Percentiles rank a stretch among this genome's conserved stretches.
These are phyloP conservation scores for Meloe dianella DNA, from an alignment of 2,888 invertebrate species.

Conservation along the genomic window DNA sequence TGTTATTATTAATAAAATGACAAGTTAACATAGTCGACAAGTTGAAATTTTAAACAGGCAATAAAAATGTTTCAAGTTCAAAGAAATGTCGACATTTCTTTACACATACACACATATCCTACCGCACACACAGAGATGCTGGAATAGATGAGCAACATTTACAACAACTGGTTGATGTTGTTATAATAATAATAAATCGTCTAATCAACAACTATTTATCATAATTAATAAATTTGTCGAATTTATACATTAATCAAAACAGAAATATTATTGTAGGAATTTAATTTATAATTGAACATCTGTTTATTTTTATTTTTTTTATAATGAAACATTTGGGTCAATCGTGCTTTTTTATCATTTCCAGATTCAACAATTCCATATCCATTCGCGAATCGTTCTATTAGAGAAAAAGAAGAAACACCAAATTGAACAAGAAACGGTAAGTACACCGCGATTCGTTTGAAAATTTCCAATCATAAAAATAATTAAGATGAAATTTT, in stretches of 20 bases:
- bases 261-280: too few species aligned
- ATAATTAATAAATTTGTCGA: constrained; percentile 1
- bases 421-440: background rate
- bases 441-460: background rate
- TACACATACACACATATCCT: background rate
- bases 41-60: constrained; percentile 34
- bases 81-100: constrained; percentile 30
- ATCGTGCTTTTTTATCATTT: background rate
- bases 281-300: background rate
- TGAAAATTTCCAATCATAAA: background rate
- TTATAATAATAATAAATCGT: background rate
- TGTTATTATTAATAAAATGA: background rate
- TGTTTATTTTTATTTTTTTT: background rate
- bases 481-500: background rate
- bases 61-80: constrained; percentile 35
- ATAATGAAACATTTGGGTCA: background rate
- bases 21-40: constrained; percentile 26
- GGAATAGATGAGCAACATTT: background rate
- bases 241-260: background rate
- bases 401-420: background rate
- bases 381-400: background rate
- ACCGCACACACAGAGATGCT: background rate
- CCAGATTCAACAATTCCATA: background rate
- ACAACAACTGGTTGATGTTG: background rate
- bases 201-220: background rate